Conservation (phyloP, 92 coral and sea anemone species). For the Paragorgia papillata region DNA sequence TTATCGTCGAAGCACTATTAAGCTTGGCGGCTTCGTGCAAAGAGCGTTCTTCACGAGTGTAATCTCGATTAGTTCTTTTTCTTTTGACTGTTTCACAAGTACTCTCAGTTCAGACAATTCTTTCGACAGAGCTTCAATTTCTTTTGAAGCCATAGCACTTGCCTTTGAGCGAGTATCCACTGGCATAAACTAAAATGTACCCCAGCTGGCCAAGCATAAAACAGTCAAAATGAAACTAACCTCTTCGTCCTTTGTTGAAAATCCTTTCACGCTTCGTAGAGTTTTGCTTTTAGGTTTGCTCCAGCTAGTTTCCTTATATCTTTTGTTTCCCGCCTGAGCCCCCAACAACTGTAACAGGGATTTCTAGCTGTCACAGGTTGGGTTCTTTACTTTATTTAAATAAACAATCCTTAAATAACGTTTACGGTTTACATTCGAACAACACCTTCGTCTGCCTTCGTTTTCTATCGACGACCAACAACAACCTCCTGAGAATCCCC, state of each 20-base stretch:
- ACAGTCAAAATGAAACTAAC: background rate
- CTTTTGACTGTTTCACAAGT: background rate
- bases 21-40: background rate
- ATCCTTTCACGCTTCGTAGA: background rate
- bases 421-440: no score
- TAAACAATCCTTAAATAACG: no score
- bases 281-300: no score
- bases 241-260: background rate
- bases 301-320: no score
- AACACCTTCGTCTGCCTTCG: no score
- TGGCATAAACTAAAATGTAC: background rate
- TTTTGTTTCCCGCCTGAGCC: conserved; percentile 1
- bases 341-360: background rate
- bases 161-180: background rate
- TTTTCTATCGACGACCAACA: no score
- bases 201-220: no score
- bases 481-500: no score
- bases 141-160: background rate
- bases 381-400: no score
- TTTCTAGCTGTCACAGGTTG: no score
- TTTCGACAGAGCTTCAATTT: background rate
- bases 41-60: background rate
- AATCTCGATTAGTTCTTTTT: background rate
- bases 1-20: background rate
- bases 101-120: background rate